Evolutionary conservation across 2,888 invertebrate genomes (phyloP).

Genomic region (Rhagonycha fulva): DNA sequence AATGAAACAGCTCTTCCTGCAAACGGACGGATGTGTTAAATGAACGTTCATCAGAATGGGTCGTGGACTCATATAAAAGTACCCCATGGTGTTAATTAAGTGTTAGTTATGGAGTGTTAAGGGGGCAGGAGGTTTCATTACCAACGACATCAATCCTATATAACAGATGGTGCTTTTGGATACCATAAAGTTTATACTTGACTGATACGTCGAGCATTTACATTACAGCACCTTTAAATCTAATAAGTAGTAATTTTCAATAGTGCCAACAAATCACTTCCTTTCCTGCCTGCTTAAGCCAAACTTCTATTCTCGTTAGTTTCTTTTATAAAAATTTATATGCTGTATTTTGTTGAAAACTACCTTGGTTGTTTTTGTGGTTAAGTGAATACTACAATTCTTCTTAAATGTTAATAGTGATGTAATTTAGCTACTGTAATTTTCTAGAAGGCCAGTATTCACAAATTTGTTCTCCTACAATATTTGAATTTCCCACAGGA

Average conservation of each 20-base stretch:
- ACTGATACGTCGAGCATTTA: background rate
- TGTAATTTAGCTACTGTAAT: background rate
- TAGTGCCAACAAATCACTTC: background rate
- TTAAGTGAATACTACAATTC: background rate
- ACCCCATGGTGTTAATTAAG: slow-evolving; percentile 51
- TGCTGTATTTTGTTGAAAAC: background rate
- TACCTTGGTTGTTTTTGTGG: background rate
- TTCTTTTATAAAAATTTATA: background rate
- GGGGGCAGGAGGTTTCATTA: slow-evolving; percentile 37
- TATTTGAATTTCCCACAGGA: background rate
- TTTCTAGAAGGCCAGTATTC: background rate
- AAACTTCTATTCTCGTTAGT: background rate
- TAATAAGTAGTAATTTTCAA: background rate
- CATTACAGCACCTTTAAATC: background rate
- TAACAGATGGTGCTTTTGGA: slow-evolving; percentile 37
- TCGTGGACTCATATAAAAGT: slow-evolving; percentile 46
- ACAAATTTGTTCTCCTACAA: background rate
- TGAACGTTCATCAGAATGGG: slow-evolving; percentile 39
- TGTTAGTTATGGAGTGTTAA: slow-evolving; percentile 45
- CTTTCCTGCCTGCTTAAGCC: background rate
- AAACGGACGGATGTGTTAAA: slow-evolving; percentile 36
- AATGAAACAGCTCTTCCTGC: slow-evolving; percentile 28
- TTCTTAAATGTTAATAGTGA: background rate
- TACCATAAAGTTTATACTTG: slow-evolving; percentile 13
- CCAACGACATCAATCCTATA: slow-evolving; percentile 37